Evolutionary conservation across 2,888 invertebrate species (phyloP), one percentile per base, ranked within the genome.

Genomic region (Azorinus chamasolen): DNA sequence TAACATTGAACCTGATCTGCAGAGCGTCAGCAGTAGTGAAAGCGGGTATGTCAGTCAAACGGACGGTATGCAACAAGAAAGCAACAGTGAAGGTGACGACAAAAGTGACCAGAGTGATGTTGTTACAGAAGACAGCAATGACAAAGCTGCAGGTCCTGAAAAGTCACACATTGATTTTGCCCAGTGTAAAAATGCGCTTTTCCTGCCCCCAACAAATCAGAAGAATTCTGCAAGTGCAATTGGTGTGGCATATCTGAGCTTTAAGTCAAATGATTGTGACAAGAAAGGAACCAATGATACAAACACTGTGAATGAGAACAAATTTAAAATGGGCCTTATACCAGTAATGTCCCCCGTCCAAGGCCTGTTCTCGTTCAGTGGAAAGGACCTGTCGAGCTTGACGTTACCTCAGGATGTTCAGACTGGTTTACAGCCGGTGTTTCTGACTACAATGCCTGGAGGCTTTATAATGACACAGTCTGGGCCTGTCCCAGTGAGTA

Each of bases 11-110:
- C 74, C 77, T 18, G 87, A 86, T 57, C 77, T 83, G 4, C 83
- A 85, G 51, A 86, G 87, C 54, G 83, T 83, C 20, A 80, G 77
- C 5, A 83, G 84, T 63, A 68, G 73, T 4, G 88, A 87, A 61
- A 87, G 87, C 66, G 87, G 88, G 1, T 87, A 86, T 55, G 77
- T 45, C 1, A 84, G 78, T 71, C 76, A 59, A 58, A 63, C 37
- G 25, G 65, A 55, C 54, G 61, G 62, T 20, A 25, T 45, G 51
- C 57, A 68, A 65, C 3, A 32, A 3, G 32, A 50, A 25, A 18
- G 27, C 8, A 65, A 71, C 41, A 39, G 48, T 12, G 55, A 68
- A 22, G 65, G 70, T 46, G 51, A 58, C n/a, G 58, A 63, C 18
- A 48, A 54, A 55, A 27, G 3, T n/a, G 39, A 41, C 14, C 27